A percentile compares a stretch with the other conserved stretches of the same genome.
Evolutionary conservation across 2,113 vertebrate species (phyloP).

Genomic region (Dipodomys ordii): DNA sequence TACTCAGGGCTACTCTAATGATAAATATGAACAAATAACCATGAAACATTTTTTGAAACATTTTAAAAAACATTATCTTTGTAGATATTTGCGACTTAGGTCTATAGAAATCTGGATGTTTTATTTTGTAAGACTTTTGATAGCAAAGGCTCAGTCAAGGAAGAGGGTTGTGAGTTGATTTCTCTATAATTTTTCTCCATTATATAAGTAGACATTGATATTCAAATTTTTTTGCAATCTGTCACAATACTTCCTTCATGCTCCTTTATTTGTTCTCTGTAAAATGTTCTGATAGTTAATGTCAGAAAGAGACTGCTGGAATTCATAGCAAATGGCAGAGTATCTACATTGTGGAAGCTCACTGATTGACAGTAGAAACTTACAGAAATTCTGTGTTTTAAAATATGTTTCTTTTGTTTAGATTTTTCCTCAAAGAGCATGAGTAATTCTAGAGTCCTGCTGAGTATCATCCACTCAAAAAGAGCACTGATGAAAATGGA

Average conservation of each 20-base stretch:
- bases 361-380: conserved; percentile 56
- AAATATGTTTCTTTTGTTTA: conserved; percentile 58
- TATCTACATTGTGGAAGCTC: conserved; percentile 28
- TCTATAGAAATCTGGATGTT: background rate
- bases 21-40: background rate
- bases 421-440: conserved; percentile 40
- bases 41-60: background rate
- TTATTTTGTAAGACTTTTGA: background rate
- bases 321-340: conserved; percentile 59
- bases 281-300: conserved; percentile 58
- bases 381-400: conserved; percentile 14
- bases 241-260: conserved; percentile 30
- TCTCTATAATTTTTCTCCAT: background rate
- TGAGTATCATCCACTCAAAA: conserved; percentile 45
- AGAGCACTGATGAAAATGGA: background rate
- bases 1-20: conserved; percentile 5
- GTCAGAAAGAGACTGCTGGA: conserved; percentile 48
- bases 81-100: background rate
- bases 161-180: background rate
- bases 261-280: conserved; percentile 40
- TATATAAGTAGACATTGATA: conserved; percentile 17
- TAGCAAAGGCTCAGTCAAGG: background rate
- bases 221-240: conserved; percentile 61
- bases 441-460: background rate
- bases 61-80: background rate